Conservation (phyloP, 2,888 invertebrate species). For the Mythimna albipuncta region DNA sequence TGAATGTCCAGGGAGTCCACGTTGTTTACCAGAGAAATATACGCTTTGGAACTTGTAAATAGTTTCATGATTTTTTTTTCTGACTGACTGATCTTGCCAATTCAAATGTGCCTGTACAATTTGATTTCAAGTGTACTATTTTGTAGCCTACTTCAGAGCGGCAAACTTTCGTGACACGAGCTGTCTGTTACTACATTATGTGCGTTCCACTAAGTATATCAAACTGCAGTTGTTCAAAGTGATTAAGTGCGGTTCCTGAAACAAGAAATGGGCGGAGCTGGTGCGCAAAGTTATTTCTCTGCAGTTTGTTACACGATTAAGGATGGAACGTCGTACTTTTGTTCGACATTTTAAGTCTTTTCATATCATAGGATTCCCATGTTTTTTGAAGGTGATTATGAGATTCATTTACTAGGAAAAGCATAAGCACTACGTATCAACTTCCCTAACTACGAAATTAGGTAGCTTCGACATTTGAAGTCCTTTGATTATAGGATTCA, state of each 20-base stretch:
- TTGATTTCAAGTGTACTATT: neutral
- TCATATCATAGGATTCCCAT: neutral
- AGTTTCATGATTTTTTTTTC: too few relatives aligned
- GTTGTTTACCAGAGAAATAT: too few relatives aligned
- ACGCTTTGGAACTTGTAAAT: too few relatives aligned
- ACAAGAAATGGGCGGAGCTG: neutral
- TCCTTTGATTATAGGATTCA: too few relatives aligned
- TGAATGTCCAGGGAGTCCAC: too few relatives aligned
- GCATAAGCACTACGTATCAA: neutral
- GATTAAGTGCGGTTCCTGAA: neutral
- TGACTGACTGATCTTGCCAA: too few relatives aligned
- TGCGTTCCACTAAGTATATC: neutral
- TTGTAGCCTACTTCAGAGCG: neutral
- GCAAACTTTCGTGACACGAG: neutral
- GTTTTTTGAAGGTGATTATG: too few relatives aligned
- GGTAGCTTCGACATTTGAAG: neutral
- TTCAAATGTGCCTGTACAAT: too few relatives aligned
- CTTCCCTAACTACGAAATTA: neutral
- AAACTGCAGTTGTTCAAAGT: neutral
- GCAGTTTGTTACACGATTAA: neutral
- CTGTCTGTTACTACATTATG: neutral
- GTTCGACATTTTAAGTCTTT: neutral
- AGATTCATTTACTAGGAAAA: neutral
- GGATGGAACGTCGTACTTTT: neutral
- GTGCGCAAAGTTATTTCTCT: neutral